Evolutionary conservation across 2,888 invertebrate species (phyloP).

Genomic region (Phania funesta): DNA sequence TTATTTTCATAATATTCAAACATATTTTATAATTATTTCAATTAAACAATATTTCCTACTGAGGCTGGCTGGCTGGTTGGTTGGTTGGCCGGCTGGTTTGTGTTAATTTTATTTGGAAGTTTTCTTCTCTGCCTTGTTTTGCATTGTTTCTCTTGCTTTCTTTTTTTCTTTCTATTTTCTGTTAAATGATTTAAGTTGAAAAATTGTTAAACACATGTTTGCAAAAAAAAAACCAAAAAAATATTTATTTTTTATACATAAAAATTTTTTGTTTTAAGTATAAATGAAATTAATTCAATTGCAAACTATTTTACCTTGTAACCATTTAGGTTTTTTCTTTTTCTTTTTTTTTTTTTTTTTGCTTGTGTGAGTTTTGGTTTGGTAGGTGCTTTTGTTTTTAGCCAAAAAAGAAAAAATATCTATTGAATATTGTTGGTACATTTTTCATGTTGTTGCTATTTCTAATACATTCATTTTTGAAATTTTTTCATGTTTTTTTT

Average conservation of each 20-base stretch:
- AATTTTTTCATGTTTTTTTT: conserved; percentile 12
- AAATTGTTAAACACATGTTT: background rate
- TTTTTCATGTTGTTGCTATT: conserved; percentile 55
- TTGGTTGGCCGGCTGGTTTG: no score
- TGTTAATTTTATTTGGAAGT: conserved; percentile 19
- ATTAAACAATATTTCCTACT: no score
- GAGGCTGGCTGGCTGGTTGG: no score
- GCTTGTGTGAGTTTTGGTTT: conserved; percentile 6
- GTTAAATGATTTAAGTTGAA: conserved; percentile 14
- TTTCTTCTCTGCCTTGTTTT: background rate
- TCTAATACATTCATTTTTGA: conserved; percentile 64
- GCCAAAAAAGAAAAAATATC: conserved; percentile 42
- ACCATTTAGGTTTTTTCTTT: conserved; percentile 63
- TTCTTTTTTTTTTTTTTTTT: conserved; percentile 47
- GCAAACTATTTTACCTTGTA: conserved; percentile 66
- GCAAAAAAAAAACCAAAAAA: conserved; percentile 14
- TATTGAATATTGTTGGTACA: conserved; percentile 60
- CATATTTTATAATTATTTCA: no score
- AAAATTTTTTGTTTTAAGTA: background rate
- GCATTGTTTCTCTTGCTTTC: background rate
- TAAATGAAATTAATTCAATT: conserved; percentile 46
- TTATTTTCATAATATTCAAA: no score
- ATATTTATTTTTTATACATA: conserved; percentile 22
- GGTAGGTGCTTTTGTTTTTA: conserved; percentile 44
- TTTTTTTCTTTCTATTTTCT: background rate